Evolutionary conservation across 2,888 invertebrate species (phyloP).

Genomic region (Drosophila histrio): DNA sequence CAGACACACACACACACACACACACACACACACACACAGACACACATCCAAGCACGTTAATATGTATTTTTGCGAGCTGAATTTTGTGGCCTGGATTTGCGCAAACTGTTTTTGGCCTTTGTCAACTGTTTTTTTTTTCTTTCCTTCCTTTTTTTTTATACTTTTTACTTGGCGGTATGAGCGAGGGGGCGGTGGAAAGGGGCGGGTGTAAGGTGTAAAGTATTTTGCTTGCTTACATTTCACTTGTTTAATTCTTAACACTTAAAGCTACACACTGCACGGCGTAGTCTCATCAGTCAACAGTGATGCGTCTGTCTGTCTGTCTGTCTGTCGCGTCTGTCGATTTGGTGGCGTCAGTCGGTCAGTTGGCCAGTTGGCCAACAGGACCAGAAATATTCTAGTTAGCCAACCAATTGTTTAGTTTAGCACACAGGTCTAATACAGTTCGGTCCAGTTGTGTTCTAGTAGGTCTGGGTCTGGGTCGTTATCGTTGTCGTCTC

Average conservation of each 20-base stretch:
- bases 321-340: no score
- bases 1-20: conserved; percentile 23
- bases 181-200: background rate
- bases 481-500: conserved; percentile 43
- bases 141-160: background rate
- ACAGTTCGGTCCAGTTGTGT: background rate
- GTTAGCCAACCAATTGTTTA: conserved; percentile 12
- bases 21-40: conserved; percentile 11
- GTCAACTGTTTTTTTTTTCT: conserved; percentile 27
- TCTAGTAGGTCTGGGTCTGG: conserved; percentile 8
- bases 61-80: conserved; percentile 53
- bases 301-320: no score
- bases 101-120: conserved; percentile 48
- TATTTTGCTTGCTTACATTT: conserved; percentile 43
- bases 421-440: background rate
- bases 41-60: conserved; percentile 23
- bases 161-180: background rate
- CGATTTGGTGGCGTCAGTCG: background rate
- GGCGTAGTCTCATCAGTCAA: conserved; percentile 19
- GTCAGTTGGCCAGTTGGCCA: conserved; percentile 20
- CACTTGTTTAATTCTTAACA: conserved; percentile 35
- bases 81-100: conserved; percentile 62
- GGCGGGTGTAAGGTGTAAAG: background rate
- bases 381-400: no score
- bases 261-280: conserved; percentile 13